Base-by-base conservation (phyloP, 2,797 vertebrate species). In the Triplophysa bombifrons region DNA sequence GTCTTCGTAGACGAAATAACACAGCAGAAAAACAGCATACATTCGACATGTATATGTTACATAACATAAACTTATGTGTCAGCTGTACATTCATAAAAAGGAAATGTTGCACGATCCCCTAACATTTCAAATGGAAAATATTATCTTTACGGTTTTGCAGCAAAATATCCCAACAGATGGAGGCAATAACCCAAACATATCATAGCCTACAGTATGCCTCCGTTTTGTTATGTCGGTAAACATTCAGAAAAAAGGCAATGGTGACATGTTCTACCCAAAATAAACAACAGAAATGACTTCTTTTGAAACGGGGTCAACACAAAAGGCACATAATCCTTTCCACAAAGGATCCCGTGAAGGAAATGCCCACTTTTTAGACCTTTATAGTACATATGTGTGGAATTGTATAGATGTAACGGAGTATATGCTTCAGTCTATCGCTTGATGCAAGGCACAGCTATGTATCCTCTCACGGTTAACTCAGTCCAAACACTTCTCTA, bases 291-390 rank as follows among this genome's bases (percentile, higher is more conserved):
- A 80, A 81, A 77, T 79, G 77, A 78, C 75, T 85, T 82, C 70
- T 73, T 81, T 83, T 61, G 63, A 69, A 75, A 30, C 80, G 44
- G 70, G 46, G n/a, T 55, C 81, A 80, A 68, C 61, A 14, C 71
- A 56, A 82, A 84, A 87, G 86, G 86, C 84, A 85, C 83, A 85
- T 73, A 73, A 80, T 66, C 83, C 80, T 82, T 55, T 84, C 74
- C 22, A 72, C 27, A 73, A 65, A 76, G 77, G 68, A 68, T 82
- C 65, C n/a, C 19, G 74, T 78, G 74, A 80, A 83, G 68, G 14
- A 56, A 85, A 82, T 81, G 81, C 78, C 73, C 77, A 80, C 38
- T 77, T 78, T 84, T 12, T 73, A 72, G 80, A 74, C 72, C 76
- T 78, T 80, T 74, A 41, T 58, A 71, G 44, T 56, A 27, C 56